Evolutionary conservation across 2,113 vertebrate genomes (phyloP).

Genomic region (Elephantulus edwardii): DNA sequence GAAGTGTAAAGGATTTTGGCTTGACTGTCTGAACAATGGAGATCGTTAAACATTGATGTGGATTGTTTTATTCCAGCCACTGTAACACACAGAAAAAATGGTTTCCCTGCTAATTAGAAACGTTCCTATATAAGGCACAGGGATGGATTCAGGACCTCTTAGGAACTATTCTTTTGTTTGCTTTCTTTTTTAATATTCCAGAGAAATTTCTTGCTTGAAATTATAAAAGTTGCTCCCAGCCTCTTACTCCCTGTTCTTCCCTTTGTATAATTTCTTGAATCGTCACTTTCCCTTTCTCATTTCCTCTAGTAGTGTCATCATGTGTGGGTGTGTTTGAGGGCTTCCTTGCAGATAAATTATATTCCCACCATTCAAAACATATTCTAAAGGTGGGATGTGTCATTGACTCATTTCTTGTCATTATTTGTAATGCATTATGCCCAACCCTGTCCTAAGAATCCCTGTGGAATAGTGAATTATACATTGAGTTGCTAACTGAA

Average conservation of each 20-base stretch:
- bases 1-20: constrained; percentile 26
- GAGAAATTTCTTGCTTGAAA: constrained; percentile 49
- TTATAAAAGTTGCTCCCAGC: neutral
- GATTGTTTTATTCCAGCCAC: constrained; percentile 26
- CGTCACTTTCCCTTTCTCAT: neutral
- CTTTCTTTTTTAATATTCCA: constrained; percentile 40
- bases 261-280: neutral
- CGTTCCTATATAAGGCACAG: neutral
- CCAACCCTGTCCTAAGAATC: constrained; percentile 5
- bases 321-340: neutral
- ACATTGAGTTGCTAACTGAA: too few relatives aligned
- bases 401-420: neutral
- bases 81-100: constrained; percentile 17
- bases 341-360: neutral
- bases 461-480: too few relatives aligned
- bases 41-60: constrained; percentile 44
- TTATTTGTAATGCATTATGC: neutral
- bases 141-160: neutral
- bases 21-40: constrained; percentile 39
- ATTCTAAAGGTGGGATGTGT: neutral
- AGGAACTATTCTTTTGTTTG: constrained; percentile 28
- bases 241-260: neutral
- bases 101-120: constrained; percentile 35
- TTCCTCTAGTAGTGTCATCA: neutral
- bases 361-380: neutral